Evolutionary conservation across 2,888 invertebrate genomes (phyloP), one percentile per base, ranked within the genome.

Genomic region (Ctena decussata): DNA sequence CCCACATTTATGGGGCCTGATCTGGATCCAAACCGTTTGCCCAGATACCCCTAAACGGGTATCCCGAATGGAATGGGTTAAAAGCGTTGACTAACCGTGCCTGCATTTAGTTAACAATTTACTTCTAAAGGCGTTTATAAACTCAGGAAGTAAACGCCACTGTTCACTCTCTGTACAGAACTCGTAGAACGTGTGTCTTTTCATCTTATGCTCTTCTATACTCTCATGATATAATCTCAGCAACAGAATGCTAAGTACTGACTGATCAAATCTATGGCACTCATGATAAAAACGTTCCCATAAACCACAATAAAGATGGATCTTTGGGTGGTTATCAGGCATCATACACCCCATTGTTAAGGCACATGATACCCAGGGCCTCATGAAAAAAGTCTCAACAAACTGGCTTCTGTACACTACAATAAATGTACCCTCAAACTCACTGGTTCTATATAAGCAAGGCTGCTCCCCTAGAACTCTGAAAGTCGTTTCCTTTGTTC

Each of bases 111-210:
- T n/a, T n/a, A n/a, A n/a, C n/a, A n/a, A n/a, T n/a, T n/a, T n/a
- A n/a, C n/a, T n/a, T n/a, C n/a, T n/a, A n/a, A n/a, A n/a, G n/a
- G n/a, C n/a, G n/a, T n/a, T n/a, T n/a, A n/a, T 8, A 15, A 70
- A 70, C 11, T 35, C 39, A 12, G 70, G 70, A 11, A 35, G 70
- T 21, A 70, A 32, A 21, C 37, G 39, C 35, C n/a, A 39, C 35
- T 70, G 37, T 35, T 70, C 70, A 15, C 70, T 35, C 35, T 39
- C 37, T 32, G 21, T 32, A 70, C 70, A 70, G 21, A n/a, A 37
- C 35, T 70, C n/a, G 70, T n/a, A 70, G 70, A 70, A 70, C 3
- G 70, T 70, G 39, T 70, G 35, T 37, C 24, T 35, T 49, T 49
- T 49, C 70, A 70, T 70, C n/a, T n/a, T 37, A 18, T 60, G 60